These are phyloP conservation scores for Empis stercorea DNA, from an alignment of 2,888 invertebrate genomes.

Conservation along the genomic window DNA sequence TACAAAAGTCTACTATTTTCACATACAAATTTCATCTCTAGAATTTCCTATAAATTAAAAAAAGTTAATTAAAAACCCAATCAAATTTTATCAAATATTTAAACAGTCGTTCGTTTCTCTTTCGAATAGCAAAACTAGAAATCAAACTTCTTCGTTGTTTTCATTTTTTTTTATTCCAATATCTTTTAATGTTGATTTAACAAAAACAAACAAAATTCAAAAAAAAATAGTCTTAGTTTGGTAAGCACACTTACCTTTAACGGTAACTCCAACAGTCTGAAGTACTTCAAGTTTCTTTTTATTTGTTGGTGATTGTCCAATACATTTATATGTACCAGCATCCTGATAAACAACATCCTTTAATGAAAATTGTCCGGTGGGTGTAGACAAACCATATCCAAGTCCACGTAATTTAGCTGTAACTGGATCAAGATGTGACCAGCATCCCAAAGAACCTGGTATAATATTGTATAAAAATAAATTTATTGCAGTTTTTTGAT, in stretches of 20 bases:
- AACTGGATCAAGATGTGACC: conserved; percentile 44
- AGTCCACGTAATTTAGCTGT: conserved; percentile 42
- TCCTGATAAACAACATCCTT: conserved; percentile 64
- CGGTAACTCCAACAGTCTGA: conserved; percentile 40
- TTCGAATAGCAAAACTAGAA: too few species aligned
- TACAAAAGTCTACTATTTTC: too few species aligned
- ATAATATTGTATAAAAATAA: not conserved
- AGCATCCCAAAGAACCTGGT: conserved; percentile 47
- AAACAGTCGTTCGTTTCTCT: too few species aligned
- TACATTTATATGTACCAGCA: conserved; percentile 63
- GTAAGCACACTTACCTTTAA: conserved; percentile 39
- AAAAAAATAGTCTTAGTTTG: too few species aligned
- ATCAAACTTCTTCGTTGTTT: too few species aligned
- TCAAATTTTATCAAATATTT: too few species aligned
- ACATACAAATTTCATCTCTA: too few species aligned
- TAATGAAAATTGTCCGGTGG: conserved; percentile 48
- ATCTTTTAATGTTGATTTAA: too few species aligned
- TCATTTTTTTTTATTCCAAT: too few species aligned
- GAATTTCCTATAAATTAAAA: too few species aligned
- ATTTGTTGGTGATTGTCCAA: conserved; percentile 38
- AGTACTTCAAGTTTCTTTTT: conserved; percentile 42
- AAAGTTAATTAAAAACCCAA: too few species aligned
- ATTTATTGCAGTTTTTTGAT: not conserved
- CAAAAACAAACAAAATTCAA: too few species aligned
- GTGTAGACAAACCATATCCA: conserved; percentile 41